Evolutionary conservation across 2,797 vertebrate genomes (phyloP), one percentile per base, ranked within the genome.

Genomic region (Rallus crepitans): DNA sequence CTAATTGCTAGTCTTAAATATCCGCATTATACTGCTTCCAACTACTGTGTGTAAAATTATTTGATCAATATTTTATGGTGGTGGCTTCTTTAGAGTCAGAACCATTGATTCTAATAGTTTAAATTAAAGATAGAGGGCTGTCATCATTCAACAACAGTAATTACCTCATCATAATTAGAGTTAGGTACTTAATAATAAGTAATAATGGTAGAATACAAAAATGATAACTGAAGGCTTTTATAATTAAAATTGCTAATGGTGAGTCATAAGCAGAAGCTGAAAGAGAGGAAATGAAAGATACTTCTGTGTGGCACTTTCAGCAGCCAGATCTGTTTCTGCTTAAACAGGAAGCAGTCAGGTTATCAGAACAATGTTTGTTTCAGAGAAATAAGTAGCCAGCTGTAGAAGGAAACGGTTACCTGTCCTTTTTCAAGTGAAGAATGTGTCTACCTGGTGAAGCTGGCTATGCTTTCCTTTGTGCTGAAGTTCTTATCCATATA

Each of bases 181-280:
- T 87, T 87, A 90, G 71, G 40, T 91, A 76, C 80, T 85, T 83
- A 88, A 73, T 37, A 47, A 90, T 87, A 91, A 68, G 31, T 48
- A 73, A 42, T 63, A 78, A 75, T 30, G 28, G 42, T 56, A 81
- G 84, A 90, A 94, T 82, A 47, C 39, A 66, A 77, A 96, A 73
- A 85, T 80, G 15, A 70, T 69, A 83, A 87, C 65, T 35, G 39
- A 48, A 76, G 33, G 64, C 37, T 94, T 90, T 63, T 50, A 64
- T 90, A 68, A 91, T 75, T 86, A 86, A 90, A 92, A 76, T 71
- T 60, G 15, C 42, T 72, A 66, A 72, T n/a, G 35, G 55, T 84
- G 87, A 96, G 60, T 94, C 93, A 87, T 35, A 47, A 95, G 88
- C 55, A 89, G 76, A 76, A 85, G 81, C 72, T 69, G 68, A 85